Evolutionary conservation across 2,888 invertebrate species (phyloP), one percentile per base, ranked within the genome.

Genomic region (Mycogona germanica): DNA sequence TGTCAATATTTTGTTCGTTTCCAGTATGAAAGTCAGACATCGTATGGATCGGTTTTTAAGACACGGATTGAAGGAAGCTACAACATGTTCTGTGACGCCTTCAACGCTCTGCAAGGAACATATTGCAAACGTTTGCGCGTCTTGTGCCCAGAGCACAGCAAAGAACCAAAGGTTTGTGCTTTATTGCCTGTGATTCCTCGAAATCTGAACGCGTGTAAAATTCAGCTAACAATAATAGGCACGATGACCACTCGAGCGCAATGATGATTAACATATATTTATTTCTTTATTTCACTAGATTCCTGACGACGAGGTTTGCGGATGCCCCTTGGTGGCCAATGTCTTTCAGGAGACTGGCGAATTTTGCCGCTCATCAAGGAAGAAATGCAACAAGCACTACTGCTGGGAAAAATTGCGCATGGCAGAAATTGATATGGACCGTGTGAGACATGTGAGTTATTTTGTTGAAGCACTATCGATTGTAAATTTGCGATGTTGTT

Each of bases 71-170:
- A 95, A 69, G 87, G 87, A 0, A 89, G 88, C 71, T 51, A 51
- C 17, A 89, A 89, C 62, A 91, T 98, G 84, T 97, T 97, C 71
- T 98, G 98, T 68, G 97, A 98, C 66, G 89, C 84, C 68, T 96
- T 84, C 72, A 96, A 95, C 71, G 79, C 85, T 0, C 74, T 77
- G 3, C 89, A 85, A 64, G 80, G 81, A 49, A 95, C 95, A 0
- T 98, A 97, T 66, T 98, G 98, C 71, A 97, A 97, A 71, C 74
- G 97, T 51, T 72, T 98, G 55, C 78, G 92, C 61, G 93, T 97
- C 0, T 77, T 98, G 60, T 98, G 98, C 66, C 96, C 98, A 0
- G 98, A 98, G 66, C 97, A 98, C 70, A 88, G 87, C 64, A 96
- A 95, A 69, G 91, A 92, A 64, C 82, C 88, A 0, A 89, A 91